These are phyloP conservation scores for Drosophila acutilabella DNA, from an alignment of 2,888 invertebrate genomes.

Conservation along the genomic window DNA sequence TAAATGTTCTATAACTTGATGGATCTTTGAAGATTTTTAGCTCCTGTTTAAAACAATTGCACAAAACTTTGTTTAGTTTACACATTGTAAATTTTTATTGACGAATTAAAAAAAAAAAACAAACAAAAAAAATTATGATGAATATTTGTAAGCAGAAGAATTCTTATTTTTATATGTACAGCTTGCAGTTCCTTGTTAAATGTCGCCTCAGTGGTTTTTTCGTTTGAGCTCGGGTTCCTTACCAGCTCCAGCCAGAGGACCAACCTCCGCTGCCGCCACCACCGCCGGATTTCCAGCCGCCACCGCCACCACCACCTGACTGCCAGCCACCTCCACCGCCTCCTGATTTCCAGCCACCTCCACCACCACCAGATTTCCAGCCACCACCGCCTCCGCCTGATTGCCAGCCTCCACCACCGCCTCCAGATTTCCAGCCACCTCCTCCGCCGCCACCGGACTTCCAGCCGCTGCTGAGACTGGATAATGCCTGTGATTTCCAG, in stretches of 20 bases:
- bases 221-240: conserved; percentile 16
- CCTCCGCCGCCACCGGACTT: conserved; percentile 43
- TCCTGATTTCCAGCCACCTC: conserved; percentile 46
- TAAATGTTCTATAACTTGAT: too few species aligned
- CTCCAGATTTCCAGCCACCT: conserved; percentile 56
- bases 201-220: conserved; percentile 9
- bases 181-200: conserved; percentile 31
- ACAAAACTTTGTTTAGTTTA: not conserved
- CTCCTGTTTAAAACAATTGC: not conserved
- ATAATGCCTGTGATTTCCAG: conserved; percentile 43
- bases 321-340: conserved; percentile 47
- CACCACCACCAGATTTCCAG: conserved; percentile 33
- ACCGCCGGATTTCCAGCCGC: conserved; percentile 37
- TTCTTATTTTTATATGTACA: conserved; percentile 27
- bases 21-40: too few species aligned
- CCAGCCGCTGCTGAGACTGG: conserved; percentile 54
- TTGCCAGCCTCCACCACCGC: conserved; percentile 40
- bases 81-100: conserved; percentile 46
- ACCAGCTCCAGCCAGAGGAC: conserved; percentile 66
- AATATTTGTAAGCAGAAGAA: conserved; percentile 9
- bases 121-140: conserved; percentile 13
- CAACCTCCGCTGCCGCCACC: conserved; percentile 42
- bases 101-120: conserved; percentile 23
- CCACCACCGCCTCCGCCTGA: conserved; percentile 42
- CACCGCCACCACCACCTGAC: conserved; percentile 35